Evolutionary conservation across 2,797 vertebrate genomes (phyloP), one percentile per base, ranked within the genome.

Genomic region (Falco naumanni): DNA sequence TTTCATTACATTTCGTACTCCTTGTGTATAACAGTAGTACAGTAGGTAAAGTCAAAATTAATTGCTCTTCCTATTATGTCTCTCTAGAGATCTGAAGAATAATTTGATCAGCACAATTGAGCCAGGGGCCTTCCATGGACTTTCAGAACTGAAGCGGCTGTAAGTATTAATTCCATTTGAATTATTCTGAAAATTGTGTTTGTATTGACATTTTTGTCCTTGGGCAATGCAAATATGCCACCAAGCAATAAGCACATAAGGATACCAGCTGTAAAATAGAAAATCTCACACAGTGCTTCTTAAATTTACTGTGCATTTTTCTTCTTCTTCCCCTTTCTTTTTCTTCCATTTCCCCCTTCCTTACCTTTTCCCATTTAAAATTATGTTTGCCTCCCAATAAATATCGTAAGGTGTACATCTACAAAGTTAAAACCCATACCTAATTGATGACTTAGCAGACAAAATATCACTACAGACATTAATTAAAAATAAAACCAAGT

Each of bases 71-170:
- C 94, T 97, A 54, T 95, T 97, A 96, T 96, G 65, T 96, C 72
- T 97, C 90, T 96, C 93, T 89, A 99, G 99, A 97, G 99, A 99
- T 98, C 98, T 99, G 98, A 99, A 98, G 98, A 99, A 98, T 98
- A 99, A 99, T 98, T 98, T 99, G 98, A 99, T 99, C 97, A 99
- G 99, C 97, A 99, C 98, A 85, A 98, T 99, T 97, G 98, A 99
- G 97, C 98, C 98, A n/a, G 98, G 99, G 94, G 99, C 99, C 70
- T 99, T 99, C 97, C 98, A 98, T 96, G 99, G 99, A 98, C 98
- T 99, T 97, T 97, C 98, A 94, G 98, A 98, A 97, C 98, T 99
- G 93, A 98, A 97, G 95, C 98, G 98, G 96, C 97, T 99, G 99
- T 99, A 97, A 99, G 99, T 99, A 98, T 98, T 97, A 80, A 95